phyloP scores from a whole-genome alignment of 2,888 invertebrate species.

The Campopleginae sp. region DNA sequence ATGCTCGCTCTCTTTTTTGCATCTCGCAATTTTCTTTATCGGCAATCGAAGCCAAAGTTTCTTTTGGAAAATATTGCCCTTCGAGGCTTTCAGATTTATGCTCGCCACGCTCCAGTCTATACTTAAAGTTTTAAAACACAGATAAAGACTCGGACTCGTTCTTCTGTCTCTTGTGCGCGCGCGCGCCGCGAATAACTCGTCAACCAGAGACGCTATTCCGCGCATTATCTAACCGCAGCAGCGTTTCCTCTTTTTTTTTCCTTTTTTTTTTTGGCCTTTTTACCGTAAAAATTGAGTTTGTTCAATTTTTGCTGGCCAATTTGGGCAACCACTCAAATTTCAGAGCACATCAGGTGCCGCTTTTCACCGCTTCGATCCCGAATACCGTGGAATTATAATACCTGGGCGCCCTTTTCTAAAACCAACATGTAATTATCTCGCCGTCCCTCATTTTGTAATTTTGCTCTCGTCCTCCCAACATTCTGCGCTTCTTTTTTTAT shows the following conservation, averaged over 20 bases:
- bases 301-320: slow-evolving; percentile 19
- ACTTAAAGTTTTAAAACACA: slow-evolving; percentile 14
- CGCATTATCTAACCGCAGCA: slow-evolving; percentile 12
- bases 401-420: slow-evolving; percentile 82
- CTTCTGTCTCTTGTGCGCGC: slow-evolving; percentile 14
- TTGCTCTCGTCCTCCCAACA: slow-evolving; percentile 40
- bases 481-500: neutral
- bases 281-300: slow-evolving; percentile 31
- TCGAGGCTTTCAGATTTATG: slow-evolving; percentile 41
- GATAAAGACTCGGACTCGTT: neutral
- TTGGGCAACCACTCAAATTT: slow-evolving; percentile 40
- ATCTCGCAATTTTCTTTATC: slow-evolving; percentile 70
- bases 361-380: slow-evolving; percentile 51
- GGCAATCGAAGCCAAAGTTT: slow-evolving; percentile 60
- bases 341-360: slow-evolving; percentile 59
- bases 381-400: slow-evolving; percentile 79
- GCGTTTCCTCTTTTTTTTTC: neutral
- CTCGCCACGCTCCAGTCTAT: slow-evolving; percentile 18
- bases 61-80: slow-evolving; percentile 32
- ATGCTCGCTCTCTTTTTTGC: slow-evolving; percentile 41
- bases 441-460: slow-evolving; percentile 78
- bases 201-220: slow-evolving; percentile 1
- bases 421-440: slow-evolving; percentile 84
- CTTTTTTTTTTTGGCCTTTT: slow-evolving; percentile 2
- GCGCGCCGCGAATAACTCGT: slow-evolving; percentile 32